Evolutionary conservation across 2,888 invertebrate species (phyloP), one percentile per base, ranked within the genome.

Genomic region (Tortrix viridana): DNA sequence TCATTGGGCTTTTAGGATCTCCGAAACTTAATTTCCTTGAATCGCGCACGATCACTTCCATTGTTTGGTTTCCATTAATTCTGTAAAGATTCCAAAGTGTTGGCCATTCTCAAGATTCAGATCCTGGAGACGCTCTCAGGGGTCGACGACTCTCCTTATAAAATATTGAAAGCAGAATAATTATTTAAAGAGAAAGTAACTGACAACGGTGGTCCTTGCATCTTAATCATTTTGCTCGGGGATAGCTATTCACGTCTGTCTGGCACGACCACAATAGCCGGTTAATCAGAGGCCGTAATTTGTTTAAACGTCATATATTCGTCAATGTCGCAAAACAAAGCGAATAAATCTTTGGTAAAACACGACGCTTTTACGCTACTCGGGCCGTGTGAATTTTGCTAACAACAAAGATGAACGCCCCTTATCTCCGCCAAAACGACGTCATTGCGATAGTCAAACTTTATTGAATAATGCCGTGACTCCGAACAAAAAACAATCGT

Each of bases 401-500:
- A 19, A 52, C 23, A 47, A 58, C 46, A 32, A 58, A 58, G 52
- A 52, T 57, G 57, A 46, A 19, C 47, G 46, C 41, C 37, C 43
- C 55, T 55, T 62, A 52, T 62, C 50, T 46, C 46, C 16, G 50
- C 50, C 50, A 52, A 62, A 46, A 32, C 37, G 23, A 44, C 44
- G 22, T 56, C 56, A 53, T 20, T 20, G 19, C 6, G 16, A 50
- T 56, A 44, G 22, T 61, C 16, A 22, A 48, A 44, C 26, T 50
- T 56, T 23, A 37, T 41, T 55, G 19, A 37, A 37, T 44, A 53
- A 49, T 59, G 59, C 58, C 44, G 44, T 41, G 49, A 60, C 53
- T 63, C 50, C 7, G 71, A 73, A 12, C 32, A 3, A 74, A 70
- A 72, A 80, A 79, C 76, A 79, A 81, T 81, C 66, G 74, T 72